Evolutionary conservation across 2,888 invertebrate genomes (phyloP).

Genomic region (Eubasilissa splendida): DNA sequence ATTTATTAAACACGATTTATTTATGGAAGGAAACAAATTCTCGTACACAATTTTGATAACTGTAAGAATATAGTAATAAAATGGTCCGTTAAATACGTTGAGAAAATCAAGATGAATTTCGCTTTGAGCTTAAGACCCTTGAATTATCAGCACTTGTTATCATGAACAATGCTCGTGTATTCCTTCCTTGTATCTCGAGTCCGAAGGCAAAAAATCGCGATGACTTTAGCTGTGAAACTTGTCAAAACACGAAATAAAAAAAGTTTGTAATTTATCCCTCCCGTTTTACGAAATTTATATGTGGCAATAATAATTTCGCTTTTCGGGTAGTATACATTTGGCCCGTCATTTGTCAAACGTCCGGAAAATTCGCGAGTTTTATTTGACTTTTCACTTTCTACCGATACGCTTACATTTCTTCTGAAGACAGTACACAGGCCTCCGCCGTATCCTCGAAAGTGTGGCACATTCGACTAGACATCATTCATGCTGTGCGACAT

Average conservation of each 20-base stretch:
- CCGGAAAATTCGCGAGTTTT: conserved; percentile 50
- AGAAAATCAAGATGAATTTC: no score
- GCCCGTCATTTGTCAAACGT: conserved; percentile 56
- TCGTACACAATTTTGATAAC: no score
- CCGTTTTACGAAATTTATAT: conserved; percentile 54
- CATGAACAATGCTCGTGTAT: background rate
- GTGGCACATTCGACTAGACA: background rate
- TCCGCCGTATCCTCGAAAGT: conserved; percentile 6
- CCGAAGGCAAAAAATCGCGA: conserved; percentile 6
- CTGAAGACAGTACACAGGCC: background rate
- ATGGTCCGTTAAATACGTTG: no score
- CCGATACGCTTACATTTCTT: conserved; percentile 39
- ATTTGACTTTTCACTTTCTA: conserved; percentile 57
- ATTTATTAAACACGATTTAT: no score
- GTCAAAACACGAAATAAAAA: conserved; percentile 54
- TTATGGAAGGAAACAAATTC: no score
- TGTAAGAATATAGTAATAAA: no score
- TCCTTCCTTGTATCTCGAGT: conserved; percentile 9
- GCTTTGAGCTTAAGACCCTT: no score
- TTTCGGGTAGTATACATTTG: conserved; percentile 50
- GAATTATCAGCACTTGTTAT: background rate
- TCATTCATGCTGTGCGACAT: conserved; percentile 20
- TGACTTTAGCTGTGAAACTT: conserved; percentile 33
- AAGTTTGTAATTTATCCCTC: conserved; percentile 56
- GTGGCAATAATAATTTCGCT: conserved; percentile 56